A percentile compares a stretch with the other conserved stretches of the same genome.
These are phyloP conservation scores for Hydrotaea diabolus DNA, from an alignment of 2,888 invertebrate genomes.

Conservation along the genomic window DNA sequence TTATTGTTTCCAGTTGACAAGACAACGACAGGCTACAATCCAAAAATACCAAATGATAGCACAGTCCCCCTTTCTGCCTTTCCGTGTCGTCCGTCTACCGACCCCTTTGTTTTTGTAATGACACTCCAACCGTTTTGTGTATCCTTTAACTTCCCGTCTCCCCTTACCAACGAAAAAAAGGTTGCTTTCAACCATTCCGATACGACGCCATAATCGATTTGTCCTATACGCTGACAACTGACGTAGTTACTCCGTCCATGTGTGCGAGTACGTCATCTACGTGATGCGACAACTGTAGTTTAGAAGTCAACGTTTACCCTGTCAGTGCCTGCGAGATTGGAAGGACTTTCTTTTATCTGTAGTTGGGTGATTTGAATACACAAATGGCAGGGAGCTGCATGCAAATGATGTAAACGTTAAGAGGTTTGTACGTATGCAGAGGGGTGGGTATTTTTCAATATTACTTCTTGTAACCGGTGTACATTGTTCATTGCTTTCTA, in stretches of 20 bases:
- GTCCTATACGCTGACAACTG: background rate
- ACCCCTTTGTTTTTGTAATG: constrained; percentile 17
- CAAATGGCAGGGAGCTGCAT: background rate
- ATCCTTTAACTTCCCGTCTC: background rate
- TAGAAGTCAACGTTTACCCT: constrained; percentile 18
- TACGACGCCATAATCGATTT: constrained; percentile 25
- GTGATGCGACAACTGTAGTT: constrained; percentile 16
- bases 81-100: background rate
- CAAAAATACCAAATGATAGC: constrained; percentile 35
- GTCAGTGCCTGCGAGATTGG: background rate
- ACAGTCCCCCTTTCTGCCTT: background rate
- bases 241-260: background rate
- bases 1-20: constrained; percentile 30
- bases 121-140: constrained; percentile 18
- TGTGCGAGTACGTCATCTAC: constrained; percentile 9
- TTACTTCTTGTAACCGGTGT: background rate
- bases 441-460: background rate
- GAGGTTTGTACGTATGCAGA: no score
- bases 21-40: background rate
- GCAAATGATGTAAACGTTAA: background rate
- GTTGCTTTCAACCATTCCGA: constrained; percentile 22
- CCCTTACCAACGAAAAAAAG: background rate
- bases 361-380: background rate
- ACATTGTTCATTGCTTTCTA: background rate
- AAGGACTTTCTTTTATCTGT: background rate